phyloP scores from a whole-genome alignment of 1,140 invertebrate genomes.

The Scaptomyza pallida region DNA sequence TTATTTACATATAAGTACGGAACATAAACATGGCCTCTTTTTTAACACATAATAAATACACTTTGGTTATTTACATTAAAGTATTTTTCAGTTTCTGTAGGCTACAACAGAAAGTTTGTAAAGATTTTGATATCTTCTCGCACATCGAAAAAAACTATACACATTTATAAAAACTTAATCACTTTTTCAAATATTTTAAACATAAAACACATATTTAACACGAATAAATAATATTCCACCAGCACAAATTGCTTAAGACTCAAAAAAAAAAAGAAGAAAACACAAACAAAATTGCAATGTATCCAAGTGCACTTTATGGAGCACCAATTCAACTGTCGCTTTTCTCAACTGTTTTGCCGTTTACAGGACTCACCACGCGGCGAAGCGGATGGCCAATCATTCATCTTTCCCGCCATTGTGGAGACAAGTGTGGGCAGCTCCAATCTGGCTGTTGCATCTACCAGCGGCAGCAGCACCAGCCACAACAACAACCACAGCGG shows the following conservation, averaged over 20 bases:
- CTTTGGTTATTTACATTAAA: not conserved
- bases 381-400: slow-evolving; percentile 88
- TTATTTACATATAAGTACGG: no score
- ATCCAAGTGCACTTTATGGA: slow-evolving; percentile 9
- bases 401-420: slow-evolving; percentile 86
- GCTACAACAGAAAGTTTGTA: not conserved
- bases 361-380: slow-evolving; percentile 88
- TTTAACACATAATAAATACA: not conserved
- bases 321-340: slow-evolving; percentile 1
- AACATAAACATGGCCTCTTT: no score
- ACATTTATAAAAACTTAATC: not conserved
- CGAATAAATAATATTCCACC: slow-evolving; percentile 29
- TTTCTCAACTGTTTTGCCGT: slow-evolving; percentile 47
- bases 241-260: slow-evolving; percentile 50
- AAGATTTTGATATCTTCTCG: not conserved
- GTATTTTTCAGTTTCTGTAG: not conserved
- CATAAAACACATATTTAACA: slow-evolving; percentile 20
- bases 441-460: slow-evolving; percentile 46
- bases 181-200: slow-evolving; percentile 1
- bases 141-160: not conserved
- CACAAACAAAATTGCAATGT: not conserved
- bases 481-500: slow-evolving; percentile 42
- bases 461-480: slow-evolving; percentile 37
- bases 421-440: slow-evolving; percentile 84
- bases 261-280: slow-evolving; percentile 7